Base-by-base conservation (phyloP, 2,113 vertebrate genomes). In the Nothocercus julius region DNA sequence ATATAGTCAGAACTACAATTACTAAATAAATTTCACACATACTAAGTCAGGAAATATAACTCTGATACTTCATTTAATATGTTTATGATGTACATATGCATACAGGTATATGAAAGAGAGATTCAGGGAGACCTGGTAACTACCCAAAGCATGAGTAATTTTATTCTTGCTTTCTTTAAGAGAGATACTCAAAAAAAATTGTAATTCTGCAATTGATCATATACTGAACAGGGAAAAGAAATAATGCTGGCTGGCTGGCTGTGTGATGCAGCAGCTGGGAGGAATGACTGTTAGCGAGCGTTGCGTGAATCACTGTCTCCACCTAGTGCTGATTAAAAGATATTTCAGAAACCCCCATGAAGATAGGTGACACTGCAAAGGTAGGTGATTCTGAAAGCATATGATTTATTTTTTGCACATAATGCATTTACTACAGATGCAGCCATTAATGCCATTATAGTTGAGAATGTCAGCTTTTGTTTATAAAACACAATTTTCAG, bases 291-390 rank as follows among this genome's bases (percentile, higher is more conserved):
- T 28, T 9, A 32, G 49, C 38, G 36, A 63, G 49, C 24, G 1
- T 97, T 98, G 56, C 79, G 73, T 54, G 97, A 98, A 96, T 91
- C 97, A 2, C 96, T 97, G 96, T 93, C 98, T 97, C 98, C 98
- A 98, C 95, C 98, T 98, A 98, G 98, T 97, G 98, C 97, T 89
- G 49, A 11, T 36, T 83, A 62, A 22, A 1, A 44, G 92, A 84
- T 97, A 24, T 11, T 54, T n/a, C 59, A 7, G 34, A 85, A 40
- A 25, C 44, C 56, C 59, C 42, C 3, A 4, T 6, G 56, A 4
- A 6, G 62, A 4, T 3, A 21, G 44, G 27, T n/a, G 17, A 19
- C 30, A 2, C n/a, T 32, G 9, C 24, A 66, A 56, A n/a, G 11
- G 1, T 3, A 6, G 22, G 28, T 59, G 77, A n/a, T 79, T 61